Base-by-base conservation (phyloP, 1,140 invertebrate species). In the Caenorhabditis remanei region DNA sequence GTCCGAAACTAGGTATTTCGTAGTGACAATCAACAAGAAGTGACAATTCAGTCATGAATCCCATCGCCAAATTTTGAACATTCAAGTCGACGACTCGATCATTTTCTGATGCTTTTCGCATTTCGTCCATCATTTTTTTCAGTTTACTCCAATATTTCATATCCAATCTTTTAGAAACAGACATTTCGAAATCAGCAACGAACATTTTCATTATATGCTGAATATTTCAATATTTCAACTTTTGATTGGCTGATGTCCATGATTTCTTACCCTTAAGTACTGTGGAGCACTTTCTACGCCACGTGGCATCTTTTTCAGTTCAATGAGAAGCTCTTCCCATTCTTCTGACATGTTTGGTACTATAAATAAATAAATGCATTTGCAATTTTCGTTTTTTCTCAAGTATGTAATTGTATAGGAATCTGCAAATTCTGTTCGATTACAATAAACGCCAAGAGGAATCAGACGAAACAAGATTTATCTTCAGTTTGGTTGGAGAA, bases 201-300 rank as follows among this genome's bases (percentile, higher is more conserved):
- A 85, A 61, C 58, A 84, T 58, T 84, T 84, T 46, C 32, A 48
- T 84, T 43, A 63, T 43, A 58, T 61, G 58, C 55, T 83, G 48
- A 83, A 55, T 5, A 55, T 21, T 83, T 55, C 24, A 55, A 11
- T 19, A 19, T 19, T 46, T 32, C 43, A 19, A 1, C 40, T 40
- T 65, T 13, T 19, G 14, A 0, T 71, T 19, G 14, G 1, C 16
- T 41, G 2, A 14, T 58, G n/a, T 19, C 8, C 0, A 32, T 32
- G 32, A 32, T 32, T 32, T 32, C 32, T 32, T n/a, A 71, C 65
- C 46, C 46, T 79, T 21, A 79, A 50, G 41, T 79, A 79, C 43
- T 50, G 43, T 48, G 71, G 71, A 50, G 46, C 71, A 21, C n/a
- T 50, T 50, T 79, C 71, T 3, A 24, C 9, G 71, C 71, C 71